Evolutionary conservation across 2,888 invertebrate species (phyloP), one percentile per base, ranked within the genome.

Genomic region (Gisinianus flammeolus): DNA sequence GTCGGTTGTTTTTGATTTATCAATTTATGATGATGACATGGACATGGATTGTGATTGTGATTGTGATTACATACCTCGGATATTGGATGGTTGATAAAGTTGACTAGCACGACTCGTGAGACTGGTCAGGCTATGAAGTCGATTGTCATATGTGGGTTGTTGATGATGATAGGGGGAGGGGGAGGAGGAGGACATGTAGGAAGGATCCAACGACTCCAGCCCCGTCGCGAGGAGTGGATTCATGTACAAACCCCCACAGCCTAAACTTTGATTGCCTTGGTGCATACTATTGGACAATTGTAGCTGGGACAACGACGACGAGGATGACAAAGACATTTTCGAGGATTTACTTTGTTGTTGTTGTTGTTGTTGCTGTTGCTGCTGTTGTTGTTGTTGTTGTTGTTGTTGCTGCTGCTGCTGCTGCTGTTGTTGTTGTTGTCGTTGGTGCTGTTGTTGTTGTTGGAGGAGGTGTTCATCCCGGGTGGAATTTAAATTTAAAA

Each of bases 121-220:
- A 62, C 62, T 76, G 30, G 22, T 66, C 68, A 68, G 30, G 56
- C 56, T 71, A 19, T 74, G 35, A 24, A 74, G 62, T 74, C 73
- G 33, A 28, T 64, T 74, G 44, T 74, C 73, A n/a, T 58, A 68
- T 44, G 44, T 4, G 3, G 62, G 26, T 12, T 26, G 62, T 30
- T 77, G 77, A 22, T 66, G 75, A 35, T 77, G 77, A 33, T 77
- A 58, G 30, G 73, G 68, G 71, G 62, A 31, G 52, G 70, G 56
- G 64, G 56, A 56, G 58, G 28, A 31, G 64, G 68, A 68, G 58
- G 56, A 31, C 75, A 67, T 44, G 52, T 75, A 66, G 77, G 68
- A 66, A 22, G 71, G 64, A 64, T 74, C 73, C 26, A 71, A 71
- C 30, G 22, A 30, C 8, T 68, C 68, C 66, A 75, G 12, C 19